Conservation (phyloP, 2,113 vertebrate species). For the Neomonachus schauinslandi region DNA sequence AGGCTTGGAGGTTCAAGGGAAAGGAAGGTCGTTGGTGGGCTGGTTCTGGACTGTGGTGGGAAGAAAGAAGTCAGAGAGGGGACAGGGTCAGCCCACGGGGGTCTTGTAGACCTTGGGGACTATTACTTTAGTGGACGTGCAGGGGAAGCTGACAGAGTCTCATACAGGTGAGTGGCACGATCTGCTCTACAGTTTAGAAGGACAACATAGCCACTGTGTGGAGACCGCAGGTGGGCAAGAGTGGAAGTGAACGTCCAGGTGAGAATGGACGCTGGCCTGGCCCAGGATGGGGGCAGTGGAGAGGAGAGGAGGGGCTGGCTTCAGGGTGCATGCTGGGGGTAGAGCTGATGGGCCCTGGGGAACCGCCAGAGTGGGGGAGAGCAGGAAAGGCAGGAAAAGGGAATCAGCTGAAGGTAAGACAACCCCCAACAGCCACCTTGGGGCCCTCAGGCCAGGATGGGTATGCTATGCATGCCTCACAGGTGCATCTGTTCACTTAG, state of each 20-base stretch:
- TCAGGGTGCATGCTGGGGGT: too few species aligned
- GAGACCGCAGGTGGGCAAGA: not conserved
- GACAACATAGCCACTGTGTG: fast-evolving
- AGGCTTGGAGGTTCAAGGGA: not conserved
- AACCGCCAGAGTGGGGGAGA: not conserved
- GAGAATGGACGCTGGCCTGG: not conserved
- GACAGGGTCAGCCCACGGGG: not conserved
- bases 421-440: too few species aligned
- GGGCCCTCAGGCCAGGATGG: not conserved
- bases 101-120: not conserved
- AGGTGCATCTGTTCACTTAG: not conserved
- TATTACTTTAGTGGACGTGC: not conserved
- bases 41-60: not conserved
- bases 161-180: too few species aligned
- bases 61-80: not conserved
- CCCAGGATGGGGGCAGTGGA: not conserved
- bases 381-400: not conserved
- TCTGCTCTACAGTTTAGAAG: not conserved
- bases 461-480: not conserved
- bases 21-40: not conserved
- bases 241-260: not conserved
- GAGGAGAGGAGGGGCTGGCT: too few species aligned
- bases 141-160: fast-evolving
- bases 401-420: not conserved
- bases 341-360: not conserved